phyloP scores from a whole-genome alignment of 1,140 invertebrate species.

The Helicoverpa zea region DNA sequence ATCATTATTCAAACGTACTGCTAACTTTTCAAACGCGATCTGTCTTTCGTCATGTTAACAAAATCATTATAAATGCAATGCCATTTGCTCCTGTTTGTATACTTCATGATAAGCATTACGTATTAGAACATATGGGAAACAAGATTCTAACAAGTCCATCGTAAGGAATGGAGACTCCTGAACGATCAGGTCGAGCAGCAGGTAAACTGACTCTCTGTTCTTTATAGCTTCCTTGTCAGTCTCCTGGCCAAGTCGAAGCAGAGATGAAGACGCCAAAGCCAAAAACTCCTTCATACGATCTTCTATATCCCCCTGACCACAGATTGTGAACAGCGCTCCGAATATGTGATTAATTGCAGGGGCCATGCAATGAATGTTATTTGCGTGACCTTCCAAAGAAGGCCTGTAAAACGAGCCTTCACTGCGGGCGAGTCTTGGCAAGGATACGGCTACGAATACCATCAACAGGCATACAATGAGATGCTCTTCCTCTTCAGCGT shows the following conservation, averaged over 20 bases:
- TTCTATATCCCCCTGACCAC: slow-evolving; percentile 97
- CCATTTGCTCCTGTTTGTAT: slow-evolving; percentile 94
- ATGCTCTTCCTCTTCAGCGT: slow-evolving; percentile 96
- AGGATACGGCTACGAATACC: slow-evolving; percentile 99
- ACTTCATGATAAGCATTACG: slow-evolving; percentile 98
- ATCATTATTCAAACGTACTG: slow-evolving; percentile 14
- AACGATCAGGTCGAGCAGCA: slow-evolving; percentile 98
- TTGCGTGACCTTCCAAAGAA: slow-evolving; percentile 97
- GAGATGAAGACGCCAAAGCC: slow-evolving; percentile 97
- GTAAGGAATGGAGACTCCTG: slow-evolving; percentile 99
- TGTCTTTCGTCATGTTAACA: slow-evolving; percentile 21
- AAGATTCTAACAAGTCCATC: slow-evolving; percentile 99
- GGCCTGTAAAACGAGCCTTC: slow-evolving; percentile 96
- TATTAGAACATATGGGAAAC: slow-evolving; percentile 98
- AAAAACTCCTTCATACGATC: slow-evolving; percentile 99
- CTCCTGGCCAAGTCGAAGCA: slow-evolving; percentile 97
- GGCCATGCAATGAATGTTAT: slow-evolving; percentile 99
- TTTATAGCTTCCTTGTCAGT: slow-evolving; percentile 97
- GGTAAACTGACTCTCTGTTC: slow-evolving; percentile 98
- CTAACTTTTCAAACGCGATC: slow-evolving; percentile 26
- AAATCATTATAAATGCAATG: slow-evolving; percentile 85
- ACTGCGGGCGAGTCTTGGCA: slow-evolving; percentile 97
- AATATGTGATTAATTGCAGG: slow-evolving; percentile 99
- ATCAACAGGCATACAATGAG: slow-evolving; percentile 97
- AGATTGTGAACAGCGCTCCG: slow-evolving; percentile 98